Evolutionary conservation across 2,888 invertebrate genomes (phyloP).

Genomic region (Pristionchus maxplancki): DNA sequence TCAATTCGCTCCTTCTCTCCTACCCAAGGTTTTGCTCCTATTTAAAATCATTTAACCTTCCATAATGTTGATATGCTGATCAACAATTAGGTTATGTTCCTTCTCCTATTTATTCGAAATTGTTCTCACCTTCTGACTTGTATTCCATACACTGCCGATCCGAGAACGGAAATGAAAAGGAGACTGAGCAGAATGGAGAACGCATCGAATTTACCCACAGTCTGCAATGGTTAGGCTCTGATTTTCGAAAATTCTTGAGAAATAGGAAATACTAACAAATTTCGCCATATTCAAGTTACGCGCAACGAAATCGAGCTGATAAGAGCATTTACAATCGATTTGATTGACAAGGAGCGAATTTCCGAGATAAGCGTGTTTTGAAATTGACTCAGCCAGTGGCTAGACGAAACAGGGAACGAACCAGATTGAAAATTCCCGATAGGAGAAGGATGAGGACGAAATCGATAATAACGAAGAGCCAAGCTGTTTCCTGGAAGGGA

Average conservation of each 20-base stretch:
- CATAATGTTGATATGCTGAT: too few species aligned
- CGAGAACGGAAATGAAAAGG: conserved; percentile 31
- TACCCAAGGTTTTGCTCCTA: not conserved
- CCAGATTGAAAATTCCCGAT: conserved; percentile 43
- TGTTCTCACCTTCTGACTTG: conserved; percentile 13
- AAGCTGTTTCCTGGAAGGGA: conserved; percentile 44
- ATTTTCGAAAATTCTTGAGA: too few species aligned
- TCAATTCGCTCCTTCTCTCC: not conserved
- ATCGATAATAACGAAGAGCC: conserved; percentile 35
- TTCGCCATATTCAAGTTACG: not conserved
- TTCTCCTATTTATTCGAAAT: not conserved
- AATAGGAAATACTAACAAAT: too few species aligned
- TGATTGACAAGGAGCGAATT: not conserved
- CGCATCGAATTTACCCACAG: conserved; percentile 42
- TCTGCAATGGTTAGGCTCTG: not conserved
- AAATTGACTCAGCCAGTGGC: not conserved
- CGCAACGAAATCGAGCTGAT: not conserved
- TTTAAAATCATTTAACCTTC: too few species aligned
- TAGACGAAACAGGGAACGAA: not conserved
- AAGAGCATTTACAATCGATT: not conserved
- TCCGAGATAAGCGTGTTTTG: not conserved
- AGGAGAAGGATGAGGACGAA: conserved; percentile 22
- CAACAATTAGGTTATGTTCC: not conserved
- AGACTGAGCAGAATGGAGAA: conserved; percentile 48
- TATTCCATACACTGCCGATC: conserved; percentile 41